A percentile compares a stretch with the other conserved stretches of the same genome.
Evolutionary conservation across 2,888 invertebrate species (phyloP).

Genomic region (Melinaea marsaeus): DNA sequence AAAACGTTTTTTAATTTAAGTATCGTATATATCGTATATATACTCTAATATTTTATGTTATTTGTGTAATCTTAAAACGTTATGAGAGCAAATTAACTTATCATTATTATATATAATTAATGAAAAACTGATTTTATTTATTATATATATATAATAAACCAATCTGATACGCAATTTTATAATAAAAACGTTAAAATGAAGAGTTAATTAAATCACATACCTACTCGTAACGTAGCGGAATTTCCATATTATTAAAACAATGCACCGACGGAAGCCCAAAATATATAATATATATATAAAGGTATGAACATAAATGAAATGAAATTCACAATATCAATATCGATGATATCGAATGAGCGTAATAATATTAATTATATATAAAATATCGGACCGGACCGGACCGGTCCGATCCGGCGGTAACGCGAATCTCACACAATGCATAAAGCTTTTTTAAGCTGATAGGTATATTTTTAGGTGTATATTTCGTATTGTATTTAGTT

Average conservation of each 20-base stretch:
- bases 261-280: neutral
- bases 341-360: conserved; percentile 12
- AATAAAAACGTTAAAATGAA: too few species aligned
- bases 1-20: too few species aligned
- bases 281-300: neutral
- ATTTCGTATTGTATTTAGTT: conserved; percentile 23
- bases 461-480: conserved; percentile 18
- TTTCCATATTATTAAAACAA: neutral
- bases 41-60: too few species aligned
- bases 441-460: conserved; percentile 27
- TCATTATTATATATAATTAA: too few species aligned
- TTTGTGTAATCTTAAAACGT: too few species aligned
- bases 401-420: conserved; percentile 6
- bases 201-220: too few species aligned
- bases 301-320: neutral
- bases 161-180: too few species aligned
- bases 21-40: too few species aligned
- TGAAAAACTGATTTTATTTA: too few species aligned
- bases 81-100: too few species aligned
- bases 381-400: conserved; percentile 24
- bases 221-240: neutral
- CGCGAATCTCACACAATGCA: conserved; percentile 15
- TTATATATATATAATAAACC: too few species aligned
- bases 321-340: conserved; percentile 7
- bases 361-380: conserved; percentile 26